Evolutionary conservation across 2,113 vertebrate species (phyloP).

Genomic region (Thalassarche chlororhynchos): DNA sequence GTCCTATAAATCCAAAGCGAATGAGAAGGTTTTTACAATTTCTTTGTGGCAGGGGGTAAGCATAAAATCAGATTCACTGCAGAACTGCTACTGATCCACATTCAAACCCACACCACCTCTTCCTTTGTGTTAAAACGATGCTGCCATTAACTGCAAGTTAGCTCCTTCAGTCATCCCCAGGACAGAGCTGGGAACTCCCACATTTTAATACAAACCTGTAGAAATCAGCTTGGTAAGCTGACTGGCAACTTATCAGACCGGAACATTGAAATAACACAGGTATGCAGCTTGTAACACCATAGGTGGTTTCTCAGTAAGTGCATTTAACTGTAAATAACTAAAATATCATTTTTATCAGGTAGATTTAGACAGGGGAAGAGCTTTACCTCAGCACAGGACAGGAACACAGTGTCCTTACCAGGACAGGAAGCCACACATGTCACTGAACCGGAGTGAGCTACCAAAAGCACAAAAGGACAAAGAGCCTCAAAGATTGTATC

Average conservation of each 20-base stretch:
- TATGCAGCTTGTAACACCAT: not conserved
- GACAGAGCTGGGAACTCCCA: not conserved
- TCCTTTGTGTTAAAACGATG: not conserved
- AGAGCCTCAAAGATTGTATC: not conserved
- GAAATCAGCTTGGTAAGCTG: not conserved
- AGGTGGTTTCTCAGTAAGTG: not conserved
- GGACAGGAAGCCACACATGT: constrained; percentile 88
- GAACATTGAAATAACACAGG: not conserved
- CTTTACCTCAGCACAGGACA: constrained; percentile 92
- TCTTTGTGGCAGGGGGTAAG: not conserved
- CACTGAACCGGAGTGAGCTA: constrained; percentile 88
- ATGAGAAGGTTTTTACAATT: not conserved
- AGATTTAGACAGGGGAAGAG: not conserved
- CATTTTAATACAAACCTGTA: not conserved
- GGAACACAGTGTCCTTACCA: constrained; percentile 87
- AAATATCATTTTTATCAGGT: not conserved
- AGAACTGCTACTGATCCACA: not conserved
- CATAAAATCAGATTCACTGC: not conserved
- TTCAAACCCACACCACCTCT: not conserved
- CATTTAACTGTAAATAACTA: not conserved
- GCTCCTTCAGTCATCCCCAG: not conserved
- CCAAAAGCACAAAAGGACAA: constrained; percentile 28
- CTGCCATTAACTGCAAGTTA: not conserved
- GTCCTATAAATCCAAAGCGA: constrained; percentile 77
- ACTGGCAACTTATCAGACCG: not conserved